Conservation (phyloP, 2,113 vertebrate genomes). For the Alethe diademata region DNA sequence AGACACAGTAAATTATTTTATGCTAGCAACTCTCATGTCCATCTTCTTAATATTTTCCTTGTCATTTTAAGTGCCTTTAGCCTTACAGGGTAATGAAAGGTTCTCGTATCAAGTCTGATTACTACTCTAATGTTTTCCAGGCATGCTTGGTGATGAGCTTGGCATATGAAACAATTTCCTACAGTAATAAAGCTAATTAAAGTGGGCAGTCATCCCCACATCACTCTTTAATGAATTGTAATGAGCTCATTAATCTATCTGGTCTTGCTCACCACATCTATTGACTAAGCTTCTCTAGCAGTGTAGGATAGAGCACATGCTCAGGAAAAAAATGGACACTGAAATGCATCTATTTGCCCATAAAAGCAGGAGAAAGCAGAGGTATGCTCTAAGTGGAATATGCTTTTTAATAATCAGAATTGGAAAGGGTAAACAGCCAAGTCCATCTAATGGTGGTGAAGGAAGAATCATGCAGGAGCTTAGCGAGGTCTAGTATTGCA, state of each 20-base stretch:
- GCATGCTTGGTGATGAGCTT: slow-evolving; percentile 70
- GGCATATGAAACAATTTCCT: slow-evolving; percentile 80
- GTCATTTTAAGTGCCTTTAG: slow-evolving; percentile 57
- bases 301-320: neutral
- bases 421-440: neutral
- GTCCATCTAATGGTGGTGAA: neutral
- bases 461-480: neutral
- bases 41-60: slow-evolving; percentile 53
- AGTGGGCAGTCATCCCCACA: slow-evolving; percentile 75
- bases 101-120: slow-evolving; percentile 67
- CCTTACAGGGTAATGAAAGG: slow-evolving; percentile 64
- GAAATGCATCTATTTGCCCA: neutral
- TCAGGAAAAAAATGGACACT: neutral
- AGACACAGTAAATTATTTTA: slow-evolving; percentile 42
- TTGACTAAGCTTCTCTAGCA: slow-evolving; percentile 32
- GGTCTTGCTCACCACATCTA: slow-evolving; percentile 31
- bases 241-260: slow-evolving; percentile 76
- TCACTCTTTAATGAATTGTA: slow-evolving; percentile 79
- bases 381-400: neutral
- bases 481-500: neutral
- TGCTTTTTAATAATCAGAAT: neutral
- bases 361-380: neutral
- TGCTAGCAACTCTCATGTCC: neutral
- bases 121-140: slow-evolving; percentile 71
- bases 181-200: slow-evolving; percentile 81